phyloP scores from a whole-genome alignment of 2,797 vertebrate species.

The Semaprochilodus insignis region DNA sequence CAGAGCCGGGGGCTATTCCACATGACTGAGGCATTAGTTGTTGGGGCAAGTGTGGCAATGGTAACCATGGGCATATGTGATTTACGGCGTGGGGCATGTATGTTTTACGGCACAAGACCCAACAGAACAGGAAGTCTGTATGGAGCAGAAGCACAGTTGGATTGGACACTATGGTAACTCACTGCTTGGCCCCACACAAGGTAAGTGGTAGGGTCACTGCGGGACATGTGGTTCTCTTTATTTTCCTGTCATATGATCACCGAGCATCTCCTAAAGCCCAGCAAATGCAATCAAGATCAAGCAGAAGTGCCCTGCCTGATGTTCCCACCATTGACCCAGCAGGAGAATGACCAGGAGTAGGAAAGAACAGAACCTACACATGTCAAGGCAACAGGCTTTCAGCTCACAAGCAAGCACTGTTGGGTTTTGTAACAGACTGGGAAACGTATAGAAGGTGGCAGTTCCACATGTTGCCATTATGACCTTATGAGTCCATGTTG shows the following conservation, averaged over 20 bases:
- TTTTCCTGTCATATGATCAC: conserved; percentile 45
- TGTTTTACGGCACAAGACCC: not conserved
- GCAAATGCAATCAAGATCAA: conserved; percentile 32
- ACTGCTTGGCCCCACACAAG: conserved; percentile 36
- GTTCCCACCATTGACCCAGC: conserved; percentile 8
- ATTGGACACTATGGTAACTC: not conserved
- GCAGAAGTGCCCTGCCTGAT: conserved; percentile 18
- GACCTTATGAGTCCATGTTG: conserved; percentile 19
- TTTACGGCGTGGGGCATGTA: not conserved
- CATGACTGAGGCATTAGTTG: not conserved
- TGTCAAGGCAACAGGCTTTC: not conserved
- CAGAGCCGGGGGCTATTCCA: not conserved
- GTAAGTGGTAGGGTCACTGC: conserved; percentile 27
- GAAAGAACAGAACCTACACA: conserved; percentile 29
- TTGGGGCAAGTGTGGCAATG: not conserved
- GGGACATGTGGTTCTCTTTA: conserved; percentile 63
- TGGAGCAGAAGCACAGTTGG: not conserved
- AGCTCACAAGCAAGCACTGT: not conserved
- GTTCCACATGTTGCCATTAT: conserved; percentile 20
- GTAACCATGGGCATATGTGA: not conserved
- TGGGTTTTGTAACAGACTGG: not conserved
- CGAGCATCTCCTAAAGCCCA: conserved; percentile 35
- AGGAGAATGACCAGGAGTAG: conserved; percentile 9
- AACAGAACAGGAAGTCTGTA: not conserved
- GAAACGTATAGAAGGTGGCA: conserved; percentile 11